Evolutionary conservation across 2,797 vertebrate genomes (phyloP).

Genomic region (Chaetophractus vellerosus): DNA sequence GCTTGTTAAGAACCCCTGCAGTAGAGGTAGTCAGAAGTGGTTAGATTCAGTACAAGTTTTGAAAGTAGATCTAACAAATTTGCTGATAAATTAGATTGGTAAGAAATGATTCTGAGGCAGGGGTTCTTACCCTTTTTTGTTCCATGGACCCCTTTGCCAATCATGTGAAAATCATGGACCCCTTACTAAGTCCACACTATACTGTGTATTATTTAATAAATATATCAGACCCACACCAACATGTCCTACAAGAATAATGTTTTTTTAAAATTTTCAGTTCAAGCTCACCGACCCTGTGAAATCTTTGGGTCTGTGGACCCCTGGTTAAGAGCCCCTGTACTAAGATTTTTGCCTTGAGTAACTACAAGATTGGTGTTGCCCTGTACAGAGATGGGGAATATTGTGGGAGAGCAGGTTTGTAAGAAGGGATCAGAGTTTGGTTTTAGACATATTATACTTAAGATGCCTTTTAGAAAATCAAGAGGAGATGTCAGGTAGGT

Average conservation of each 20-base stretch:
- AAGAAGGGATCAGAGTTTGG: not conserved
- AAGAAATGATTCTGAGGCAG: not conserved
- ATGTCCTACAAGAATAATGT: too few relatives aligned
- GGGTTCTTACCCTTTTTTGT: too few relatives aligned
- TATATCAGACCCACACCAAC: too few relatives aligned
- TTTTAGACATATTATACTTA: conserved; percentile 56
- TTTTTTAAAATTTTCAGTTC: too few relatives aligned
- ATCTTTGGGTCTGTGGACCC: too few relatives aligned
- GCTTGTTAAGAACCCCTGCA: too few relatives aligned
- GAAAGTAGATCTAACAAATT: conserved; percentile 61
- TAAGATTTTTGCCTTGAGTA: conserved; percentile 36
- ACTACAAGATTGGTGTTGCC: conserved; percentile 14
- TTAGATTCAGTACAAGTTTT: conserved; percentile 34
- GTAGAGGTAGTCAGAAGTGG: not conserved
- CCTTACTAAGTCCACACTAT: too few relatives aligned
- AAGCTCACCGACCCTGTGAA: too few relatives aligned
- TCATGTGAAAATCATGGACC: too few relatives aligned
- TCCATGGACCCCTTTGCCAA: too few relatives aligned
- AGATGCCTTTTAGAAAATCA: conserved; percentile 20
- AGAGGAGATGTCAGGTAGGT: not conserved
- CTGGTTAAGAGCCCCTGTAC: too few relatives aligned
- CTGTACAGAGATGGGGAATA: conserved; percentile 22
- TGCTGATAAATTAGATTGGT: conserved; percentile 12
- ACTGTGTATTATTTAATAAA: too few relatives aligned
- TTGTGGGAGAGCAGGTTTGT: not conserved